Percentiles rank a stretch among this genome's conserved stretches.
phyloP scores from a whole-genome alignment of 2,888 invertebrate genomes.

The Agrotis clavis region DNA sequence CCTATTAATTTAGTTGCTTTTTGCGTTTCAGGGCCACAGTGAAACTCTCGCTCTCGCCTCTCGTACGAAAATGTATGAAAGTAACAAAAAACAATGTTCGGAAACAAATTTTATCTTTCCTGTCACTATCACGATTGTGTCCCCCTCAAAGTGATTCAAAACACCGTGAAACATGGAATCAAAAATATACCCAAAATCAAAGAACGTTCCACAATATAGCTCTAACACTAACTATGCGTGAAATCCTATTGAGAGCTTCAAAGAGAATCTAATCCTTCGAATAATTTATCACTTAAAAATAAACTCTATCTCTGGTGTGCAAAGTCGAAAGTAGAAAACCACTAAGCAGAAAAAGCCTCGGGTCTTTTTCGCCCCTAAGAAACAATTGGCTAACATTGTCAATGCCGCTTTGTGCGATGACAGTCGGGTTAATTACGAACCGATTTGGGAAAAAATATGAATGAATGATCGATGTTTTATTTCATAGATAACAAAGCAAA shows the following conservation, averaged over 20 bases:
- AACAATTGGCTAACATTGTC: slow-evolving; percentile 73
- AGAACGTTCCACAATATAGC: slow-evolving; percentile 87
- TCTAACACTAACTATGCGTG: slow-evolving; percentile 89
- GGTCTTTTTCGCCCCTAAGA: slow-evolving; percentile 71
- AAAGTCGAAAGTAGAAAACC: slow-evolving; percentile 60
- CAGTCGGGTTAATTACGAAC: slow-evolving; percentile 40
- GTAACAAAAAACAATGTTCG: neutral
- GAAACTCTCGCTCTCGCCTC: too few species aligned
- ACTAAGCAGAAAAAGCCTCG: slow-evolving; percentile 55
- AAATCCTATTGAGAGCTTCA: slow-evolving; percentile 89
- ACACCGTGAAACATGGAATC: slow-evolving; percentile 87
- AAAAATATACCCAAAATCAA: slow-evolving; percentile 90
- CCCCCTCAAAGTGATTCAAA: slow-evolving; percentile 69
- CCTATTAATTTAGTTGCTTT: too few species aligned
- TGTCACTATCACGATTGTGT: slow-evolving; percentile 56
- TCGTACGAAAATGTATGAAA: neutral
- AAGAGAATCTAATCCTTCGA: slow-evolving; percentile 81
- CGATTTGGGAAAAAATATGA: slow-evolving; percentile 15
- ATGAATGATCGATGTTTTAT: neutral
- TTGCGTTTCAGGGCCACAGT: too few species aligned
- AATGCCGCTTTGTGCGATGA: slow-evolving; percentile 54
- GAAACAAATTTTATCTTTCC: slow-evolving; percentile 7
- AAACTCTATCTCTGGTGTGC: slow-evolving; percentile 53
- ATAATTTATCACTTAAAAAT: slow-evolving; percentile 40
- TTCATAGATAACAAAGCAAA: neutral